A percentile compares a stretch with the other conserved stretches of the same genome.
Evolutionary conservation across 1,140 invertebrate genomes (phyloP).

Genomic region (Potamilus streckersoni): DNA sequence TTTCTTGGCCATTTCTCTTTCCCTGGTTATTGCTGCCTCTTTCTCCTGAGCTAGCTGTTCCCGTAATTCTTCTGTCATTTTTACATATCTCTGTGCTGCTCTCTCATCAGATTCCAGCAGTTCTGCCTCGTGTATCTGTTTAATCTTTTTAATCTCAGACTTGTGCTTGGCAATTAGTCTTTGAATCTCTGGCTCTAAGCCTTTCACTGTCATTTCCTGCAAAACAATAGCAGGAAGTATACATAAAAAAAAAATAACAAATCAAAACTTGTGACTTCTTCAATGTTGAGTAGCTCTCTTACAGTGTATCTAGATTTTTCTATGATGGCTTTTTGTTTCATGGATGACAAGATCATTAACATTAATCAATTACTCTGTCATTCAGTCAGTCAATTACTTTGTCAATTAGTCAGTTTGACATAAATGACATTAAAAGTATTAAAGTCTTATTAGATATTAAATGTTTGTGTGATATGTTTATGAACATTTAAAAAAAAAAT

Average conservation of each 20-base stretch:
- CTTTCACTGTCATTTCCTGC: conserved; percentile 69
- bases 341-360: too few species aligned
- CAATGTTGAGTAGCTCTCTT: too few species aligned
- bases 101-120: conserved; percentile 65
- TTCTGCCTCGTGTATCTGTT: conserved; percentile 67
- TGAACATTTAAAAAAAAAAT: too few species aligned
- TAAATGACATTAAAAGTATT: too few species aligned
- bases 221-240: not conserved
- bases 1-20: conserved; percentile 63
- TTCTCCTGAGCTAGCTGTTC: conserved; percentile 67
- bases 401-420: too few species aligned
- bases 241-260: not conserved
- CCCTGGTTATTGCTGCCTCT: conserved; percentile 64
- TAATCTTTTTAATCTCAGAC: conserved; percentile 66
- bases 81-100: conserved; percentile 65
- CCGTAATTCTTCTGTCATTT: conserved; percentile 67
- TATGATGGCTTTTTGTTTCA: too few species aligned
- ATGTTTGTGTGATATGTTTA: too few species aligned
- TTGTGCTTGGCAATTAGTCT: conserved; percentile 68
- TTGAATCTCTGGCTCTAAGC: conserved; percentile 69
- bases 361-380: too few species aligned
- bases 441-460: too few species aligned
- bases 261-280: too few species aligned
- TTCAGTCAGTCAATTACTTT: too few species aligned
- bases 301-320: too few species aligned